phyloP scores from a whole-genome alignment of 1,140 invertebrate species.

The Pachyrhynchus sulphureomaculatus region DNA sequence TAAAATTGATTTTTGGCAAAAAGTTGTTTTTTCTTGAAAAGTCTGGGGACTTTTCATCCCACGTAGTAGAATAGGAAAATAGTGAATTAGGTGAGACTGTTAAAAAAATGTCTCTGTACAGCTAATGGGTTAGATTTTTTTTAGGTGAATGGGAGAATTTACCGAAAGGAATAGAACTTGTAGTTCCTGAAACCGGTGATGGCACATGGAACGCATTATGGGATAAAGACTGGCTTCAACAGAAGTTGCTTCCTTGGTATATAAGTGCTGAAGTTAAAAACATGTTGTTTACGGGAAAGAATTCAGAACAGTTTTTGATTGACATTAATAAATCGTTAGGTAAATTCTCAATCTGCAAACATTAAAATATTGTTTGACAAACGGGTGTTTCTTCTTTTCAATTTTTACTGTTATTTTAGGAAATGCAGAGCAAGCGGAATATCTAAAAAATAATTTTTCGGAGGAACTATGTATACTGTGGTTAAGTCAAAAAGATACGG shows the following conservation, averaged over 20 bases:
- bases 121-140: too few species aligned
- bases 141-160: slow-evolving; percentile 54
- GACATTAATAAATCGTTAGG: slow-evolving; percentile 41
- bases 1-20: too few species aligned
- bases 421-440: slow-evolving; percentile 34
- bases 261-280: slow-evolving; percentile 49
- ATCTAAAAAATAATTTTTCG: slow-evolving; percentile 49
- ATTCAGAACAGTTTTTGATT: slow-evolving; percentile 26
- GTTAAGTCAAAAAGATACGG: slow-evolving; percentile 39
- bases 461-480: slow-evolving; percentile 53
- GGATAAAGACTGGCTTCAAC: slow-evolving; percentile 48
- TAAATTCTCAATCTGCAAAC: slow-evolving; percentile 9
- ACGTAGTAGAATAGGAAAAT: too few species aligned
- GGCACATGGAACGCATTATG: slow-evolving; percentile 49
- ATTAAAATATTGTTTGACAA: too few species aligned
- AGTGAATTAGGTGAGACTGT: too few species aligned
- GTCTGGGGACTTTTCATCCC: too few species aligned
- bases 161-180: slow-evolving; percentile 22
- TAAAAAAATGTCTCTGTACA: too few species aligned
- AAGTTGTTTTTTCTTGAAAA: too few species aligned
- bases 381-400: too few species aligned
- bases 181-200: slow-evolving; percentile 28
- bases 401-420: too few species aligned
- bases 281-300: slow-evolving; percentile 32
- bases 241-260: slow-evolving; percentile 54